Conservation (phyloP, 2,113 vertebrate genomes). For the Zosterops japonicus region DNA sequence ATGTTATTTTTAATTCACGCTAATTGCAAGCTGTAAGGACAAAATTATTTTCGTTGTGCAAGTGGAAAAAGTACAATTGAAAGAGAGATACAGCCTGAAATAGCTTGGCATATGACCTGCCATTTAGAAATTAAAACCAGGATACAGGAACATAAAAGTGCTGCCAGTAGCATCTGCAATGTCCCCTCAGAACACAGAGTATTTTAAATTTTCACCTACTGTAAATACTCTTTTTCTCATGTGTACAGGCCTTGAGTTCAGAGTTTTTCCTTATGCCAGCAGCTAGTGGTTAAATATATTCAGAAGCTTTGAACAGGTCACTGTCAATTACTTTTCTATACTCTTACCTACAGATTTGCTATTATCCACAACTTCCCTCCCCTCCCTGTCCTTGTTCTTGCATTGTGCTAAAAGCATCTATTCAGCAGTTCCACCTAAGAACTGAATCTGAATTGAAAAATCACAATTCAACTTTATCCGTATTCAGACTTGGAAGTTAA, state of each 20-base stretch:
- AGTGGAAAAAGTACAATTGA: neutral
- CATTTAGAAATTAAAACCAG: neutral
- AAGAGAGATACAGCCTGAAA: neutral
- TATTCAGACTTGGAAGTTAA: neutral
- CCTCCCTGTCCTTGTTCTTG: neutral
- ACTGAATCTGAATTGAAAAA: neutral
- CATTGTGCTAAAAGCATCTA: neutral
- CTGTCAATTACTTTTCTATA: neutral
- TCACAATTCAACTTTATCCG: neutral
- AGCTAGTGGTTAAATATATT: neutral
- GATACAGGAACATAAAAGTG: neutral
- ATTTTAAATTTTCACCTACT: neutral
- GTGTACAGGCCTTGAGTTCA: neutral
- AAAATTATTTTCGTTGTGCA: neutral
- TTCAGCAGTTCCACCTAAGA: neutral
- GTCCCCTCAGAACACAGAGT: neutral
- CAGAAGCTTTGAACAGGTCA: neutral
- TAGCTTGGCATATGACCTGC: neutral
- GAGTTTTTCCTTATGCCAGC: neutral
- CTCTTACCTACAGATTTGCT: neutral
- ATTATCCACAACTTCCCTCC: neutral
- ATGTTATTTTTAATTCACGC: neutral
- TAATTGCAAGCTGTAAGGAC: neutral
- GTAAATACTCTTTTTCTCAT: neutral
- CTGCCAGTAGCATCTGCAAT: neutral